These are phyloP conservation scores for Oryzias melastigma DNA, from an alignment of 2,113 vertebrate genomes.

Conservation along the genomic window DNA sequence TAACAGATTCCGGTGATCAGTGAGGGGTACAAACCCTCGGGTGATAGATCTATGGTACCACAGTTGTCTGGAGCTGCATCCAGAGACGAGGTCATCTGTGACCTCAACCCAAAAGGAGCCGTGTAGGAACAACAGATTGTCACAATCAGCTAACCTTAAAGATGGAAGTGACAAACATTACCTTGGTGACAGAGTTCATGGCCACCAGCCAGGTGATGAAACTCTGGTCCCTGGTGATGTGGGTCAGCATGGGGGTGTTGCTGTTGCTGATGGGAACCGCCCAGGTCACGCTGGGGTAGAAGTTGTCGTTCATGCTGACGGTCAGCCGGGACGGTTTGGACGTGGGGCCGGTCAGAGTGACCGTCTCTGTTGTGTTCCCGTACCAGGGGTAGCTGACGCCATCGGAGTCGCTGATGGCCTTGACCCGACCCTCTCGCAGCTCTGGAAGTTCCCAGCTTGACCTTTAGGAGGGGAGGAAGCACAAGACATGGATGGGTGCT, in stretches of 20 bases:
- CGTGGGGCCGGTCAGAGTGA: constrained; percentile 91
- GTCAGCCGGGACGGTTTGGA: constrained; percentile 94
- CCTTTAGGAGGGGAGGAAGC: constrained; percentile 71
- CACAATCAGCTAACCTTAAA: too few relatives aligned
- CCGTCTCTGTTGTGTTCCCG: constrained; percentile 97
- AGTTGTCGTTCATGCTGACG: constrained; percentile 99
- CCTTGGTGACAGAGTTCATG: constrained; percentile 91
- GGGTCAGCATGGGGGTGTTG: constrained; percentile 91
- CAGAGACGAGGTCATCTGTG: constrained; percentile 29
- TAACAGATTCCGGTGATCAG: too few relatives aligned
- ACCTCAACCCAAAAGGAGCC: constrained; percentile 36
- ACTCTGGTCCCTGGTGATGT: constrained; percentile 98
- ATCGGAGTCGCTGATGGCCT: constrained; percentile 97
- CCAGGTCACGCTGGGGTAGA: constrained; percentile 99
- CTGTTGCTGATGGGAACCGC: constrained; percentile 97
- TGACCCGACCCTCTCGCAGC: constrained; percentile 91
- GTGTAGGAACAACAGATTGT: constrained; percentile 17
- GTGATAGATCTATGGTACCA: too few relatives aligned
- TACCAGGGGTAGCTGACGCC: constrained; percentile 99
- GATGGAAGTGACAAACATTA: constrained; percentile 7
- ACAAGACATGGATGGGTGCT: constrained; percentile 7
- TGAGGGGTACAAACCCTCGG: too few relatives aligned
- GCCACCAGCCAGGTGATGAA: constrained; percentile 99
- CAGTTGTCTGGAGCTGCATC: background rate
- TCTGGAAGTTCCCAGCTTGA: constrained; percentile 99